Percentiles rank a stretch among this genome's conserved stretches.
Conservation (phyloP, 2,888 invertebrate species). For the Epinotia bilunana region DNA sequence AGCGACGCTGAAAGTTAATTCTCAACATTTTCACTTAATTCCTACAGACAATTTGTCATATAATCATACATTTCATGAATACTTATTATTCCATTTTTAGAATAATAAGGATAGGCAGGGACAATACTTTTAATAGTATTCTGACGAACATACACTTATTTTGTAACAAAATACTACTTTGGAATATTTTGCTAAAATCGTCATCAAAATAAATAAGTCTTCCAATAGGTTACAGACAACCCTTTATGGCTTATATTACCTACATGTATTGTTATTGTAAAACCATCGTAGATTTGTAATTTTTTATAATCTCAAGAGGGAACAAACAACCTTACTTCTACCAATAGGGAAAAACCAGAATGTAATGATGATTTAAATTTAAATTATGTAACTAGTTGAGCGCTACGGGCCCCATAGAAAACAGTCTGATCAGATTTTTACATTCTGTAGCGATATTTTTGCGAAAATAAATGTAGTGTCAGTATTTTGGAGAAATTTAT, state of each 20-base stretch:
- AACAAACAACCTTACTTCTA: slow-evolving; percentile 67
- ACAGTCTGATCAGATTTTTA: slow-evolving; percentile 71
- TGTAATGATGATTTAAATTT: background rate
- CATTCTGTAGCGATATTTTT: slow-evolving; percentile 78
- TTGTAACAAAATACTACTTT: slow-evolving; percentile 43
- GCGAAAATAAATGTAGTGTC: slow-evolving; percentile 71
- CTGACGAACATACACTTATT: slow-evolving; percentile 40
- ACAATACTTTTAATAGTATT: background rate
- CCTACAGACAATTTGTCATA: slow-evolving; percentile 62
- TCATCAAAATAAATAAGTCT: slow-evolving; percentile 74
- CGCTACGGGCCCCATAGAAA: slow-evolving; percentile 56
- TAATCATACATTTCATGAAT: slow-evolving; percentile 57
- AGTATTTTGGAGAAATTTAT: slow-evolving; percentile 79
- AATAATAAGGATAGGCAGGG: background rate
- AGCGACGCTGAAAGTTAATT: background rate
- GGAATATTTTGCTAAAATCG: slow-evolving; percentile 34
- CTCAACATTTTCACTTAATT: slow-evolving; percentile 11
- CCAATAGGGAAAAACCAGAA: slow-evolving; percentile 1
- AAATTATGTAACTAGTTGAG: slow-evolving; percentile 24
- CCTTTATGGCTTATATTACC: slow-evolving; percentile 55
- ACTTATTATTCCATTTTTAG: background rate
- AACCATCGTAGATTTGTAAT: background rate
- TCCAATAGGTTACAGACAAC: slow-evolving; percentile 78
- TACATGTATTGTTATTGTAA: slow-evolving; percentile 42
- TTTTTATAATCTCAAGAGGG: slow-evolving; percentile 55